A percentile compares a stretch with the other conserved stretches of the same genome.
Conservation (phyloP, 2,113 vertebrate genomes). For the Nothobranchius furzeri region DNA sequence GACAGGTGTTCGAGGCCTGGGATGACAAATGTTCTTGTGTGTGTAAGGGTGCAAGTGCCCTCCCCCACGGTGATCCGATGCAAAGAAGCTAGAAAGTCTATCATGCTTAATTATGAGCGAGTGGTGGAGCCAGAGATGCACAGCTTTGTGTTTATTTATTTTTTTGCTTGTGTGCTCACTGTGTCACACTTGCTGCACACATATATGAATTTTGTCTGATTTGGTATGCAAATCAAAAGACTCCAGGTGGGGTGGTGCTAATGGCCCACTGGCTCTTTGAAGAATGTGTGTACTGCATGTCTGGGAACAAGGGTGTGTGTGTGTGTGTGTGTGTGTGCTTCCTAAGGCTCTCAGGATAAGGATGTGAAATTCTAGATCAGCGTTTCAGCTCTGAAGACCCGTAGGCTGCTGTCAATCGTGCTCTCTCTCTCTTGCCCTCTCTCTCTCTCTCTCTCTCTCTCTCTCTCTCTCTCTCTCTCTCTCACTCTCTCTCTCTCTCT, state of each 20-base stretch:
- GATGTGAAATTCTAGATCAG: slow-evolving; percentile 98
- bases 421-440: neutral
- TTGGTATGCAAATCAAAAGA: slow-evolving; percentile 73
- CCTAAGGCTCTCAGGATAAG: slow-evolving; percentile 90
- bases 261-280: slow-evolving; percentile 64
- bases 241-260: slow-evolving; percentile 67
- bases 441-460: too few relatives aligned
- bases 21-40: slow-evolving; percentile 32
- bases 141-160: slow-evolving; percentile 30
- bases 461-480: too few relatives aligned
- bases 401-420: slow-evolving; percentile 92
- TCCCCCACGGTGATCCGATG: slow-evolving; percentile 57
- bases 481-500: too few relatives aligned
- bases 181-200: slow-evolving; percentile 66
- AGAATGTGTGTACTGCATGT: slow-evolving; percentile 27
- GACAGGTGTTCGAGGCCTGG: slow-evolving; percentile 34
- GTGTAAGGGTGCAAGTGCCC: neutral
- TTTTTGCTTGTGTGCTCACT: slow-evolving; percentile 15
- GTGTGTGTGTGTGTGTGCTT: slow-evolving; percentile 53
- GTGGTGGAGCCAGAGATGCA: slow-evolving; percentile 38
- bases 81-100: slow-evolving; percentile 60
- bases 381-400: slow-evolving; percentile 90
- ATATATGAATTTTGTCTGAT: slow-evolving; percentile 71
- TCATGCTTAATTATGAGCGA: slow-evolving; percentile 68
- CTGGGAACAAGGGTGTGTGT: slow-evolving; percentile 15